Base-by-base conservation (phyloP, 2,113 vertebrate species). In the Polypterus senegalus region DNA sequence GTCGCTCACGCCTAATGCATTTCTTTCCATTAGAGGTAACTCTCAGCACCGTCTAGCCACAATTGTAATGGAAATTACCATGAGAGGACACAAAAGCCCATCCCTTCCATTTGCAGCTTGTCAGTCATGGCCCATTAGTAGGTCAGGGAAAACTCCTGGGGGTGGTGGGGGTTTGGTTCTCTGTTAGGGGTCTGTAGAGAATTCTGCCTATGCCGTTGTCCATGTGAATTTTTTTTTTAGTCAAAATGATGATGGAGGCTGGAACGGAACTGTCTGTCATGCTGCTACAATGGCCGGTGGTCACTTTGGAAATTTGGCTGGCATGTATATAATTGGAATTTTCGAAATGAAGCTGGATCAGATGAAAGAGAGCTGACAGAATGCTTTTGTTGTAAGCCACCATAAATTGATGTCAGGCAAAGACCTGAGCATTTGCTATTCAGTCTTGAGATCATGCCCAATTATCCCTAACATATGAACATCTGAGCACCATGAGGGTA, bases 61-160 rank as follows among this genome's bases (percentile, higher is more conserved):
- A 27, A 55, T 55, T 55, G 54, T 55, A 55, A 55, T 55, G 54
- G 54, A 55, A 55, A 55, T 55, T 55, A 55, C 9, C 54, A 3
- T 55, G 54, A 55, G 10, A 55, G 5, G 54, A 10, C 54, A 55
- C 54, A 55, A 55, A 55, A 55, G 54, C 54, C 54, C 54, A 55
- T 55, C 54, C 54, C 9, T 55, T 55, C 54, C 54, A 55, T 55
- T 55, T 55, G 10, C 54, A 55, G 54, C 54, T 27, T 55, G 54
- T 55, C 54, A 55, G 54, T 55, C 54, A 55, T 10, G 54, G 54
- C 54, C 54, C 54, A 55, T 55, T 55, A 55, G 43, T 3, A 27
- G 54, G 10, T 55, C 9, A 55, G 9, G 9, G 54, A 27, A 10
- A 27, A 27, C 27, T 27, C 27, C 27, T 27, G 27, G 27, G 27